Conservation (phyloP, 2,113 vertebrate genomes). For the Caloenas nicobarica region DNA sequence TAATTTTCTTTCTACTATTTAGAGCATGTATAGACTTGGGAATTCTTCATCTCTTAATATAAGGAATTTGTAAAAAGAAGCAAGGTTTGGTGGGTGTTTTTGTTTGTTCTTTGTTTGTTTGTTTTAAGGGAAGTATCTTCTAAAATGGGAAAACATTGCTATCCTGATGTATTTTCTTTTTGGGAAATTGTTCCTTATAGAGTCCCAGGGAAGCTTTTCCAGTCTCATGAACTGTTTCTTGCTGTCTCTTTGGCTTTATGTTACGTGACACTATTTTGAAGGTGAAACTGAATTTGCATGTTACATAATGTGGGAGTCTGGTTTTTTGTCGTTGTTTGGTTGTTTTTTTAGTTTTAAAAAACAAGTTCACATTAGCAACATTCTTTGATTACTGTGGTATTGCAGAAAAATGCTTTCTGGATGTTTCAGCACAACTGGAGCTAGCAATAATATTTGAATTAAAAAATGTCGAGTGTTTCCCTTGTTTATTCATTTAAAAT, state of each 20-base stretch:
- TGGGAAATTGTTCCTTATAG: background rate
- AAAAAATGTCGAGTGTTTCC: background rate
- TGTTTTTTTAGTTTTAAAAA: background rate
- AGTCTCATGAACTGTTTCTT: background rate
- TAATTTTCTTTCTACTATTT: background rate
- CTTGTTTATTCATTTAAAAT: background rate
- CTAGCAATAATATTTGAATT: background rate
- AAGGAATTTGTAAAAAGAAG: background rate
- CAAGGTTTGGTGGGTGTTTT: background rate
- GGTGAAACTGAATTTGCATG: conserved; percentile 42
- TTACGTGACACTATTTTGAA: background rate
- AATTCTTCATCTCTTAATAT: background rate
- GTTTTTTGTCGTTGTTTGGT: background rate
- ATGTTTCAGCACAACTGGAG: background rate
- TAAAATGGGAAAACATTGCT: background rate
- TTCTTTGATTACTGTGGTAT: background rate
- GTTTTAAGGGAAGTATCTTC: background rate
- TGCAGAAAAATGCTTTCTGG: background rate
- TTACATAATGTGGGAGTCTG: conserved; percentile 27
- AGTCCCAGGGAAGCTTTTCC: background rate
- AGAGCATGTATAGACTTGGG: background rate
- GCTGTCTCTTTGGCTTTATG: background rate
- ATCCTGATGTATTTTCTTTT: background rate
- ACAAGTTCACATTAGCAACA: background rate
- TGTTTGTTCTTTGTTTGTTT: background rate